Conservation (phyloP, 1,140 invertebrate species). For the Portunus trituberculatus region DNA sequence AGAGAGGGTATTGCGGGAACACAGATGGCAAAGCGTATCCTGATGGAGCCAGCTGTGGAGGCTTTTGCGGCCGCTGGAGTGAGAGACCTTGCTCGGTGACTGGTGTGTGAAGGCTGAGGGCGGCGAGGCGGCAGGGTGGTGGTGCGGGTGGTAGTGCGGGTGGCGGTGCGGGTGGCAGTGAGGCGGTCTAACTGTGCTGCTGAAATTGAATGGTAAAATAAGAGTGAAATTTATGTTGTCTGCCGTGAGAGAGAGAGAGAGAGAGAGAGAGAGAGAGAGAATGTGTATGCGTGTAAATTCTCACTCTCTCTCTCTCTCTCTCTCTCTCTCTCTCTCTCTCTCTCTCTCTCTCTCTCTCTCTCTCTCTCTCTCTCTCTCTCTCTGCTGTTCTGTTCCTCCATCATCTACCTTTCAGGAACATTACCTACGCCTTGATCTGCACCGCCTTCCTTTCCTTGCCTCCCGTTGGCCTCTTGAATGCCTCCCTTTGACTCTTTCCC, state of each 20-base stretch:
- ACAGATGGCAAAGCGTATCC: no score
- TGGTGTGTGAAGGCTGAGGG: no score
- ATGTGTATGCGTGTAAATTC: neutral
- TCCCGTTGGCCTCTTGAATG: neutral
- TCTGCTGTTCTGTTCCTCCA: neutral
- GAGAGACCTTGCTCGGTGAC: no score
- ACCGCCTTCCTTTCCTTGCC: neutral
- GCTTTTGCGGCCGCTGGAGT: no score
- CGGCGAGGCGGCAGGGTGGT: no score
- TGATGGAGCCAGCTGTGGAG: no score
- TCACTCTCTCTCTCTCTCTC: conserved; percentile 33
- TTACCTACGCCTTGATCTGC: neutral
- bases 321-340: conserved; percentile 36
- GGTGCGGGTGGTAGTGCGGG: no score
- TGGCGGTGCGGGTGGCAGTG: no score
- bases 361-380: conserved; percentile 13
- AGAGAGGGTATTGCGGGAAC: no score
- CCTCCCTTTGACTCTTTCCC: neutral
- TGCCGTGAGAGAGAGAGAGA: neutral
- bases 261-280: conserved; percentile 29
- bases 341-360: conserved; percentile 48
- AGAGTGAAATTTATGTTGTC: no score
- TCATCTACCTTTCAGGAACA: neutral
- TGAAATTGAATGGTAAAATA: no score
- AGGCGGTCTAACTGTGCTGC: no score